Evolutionary conservation across 2,888 invertebrate species (phyloP).

Genomic region (Deroplatys truncata): DNA sequence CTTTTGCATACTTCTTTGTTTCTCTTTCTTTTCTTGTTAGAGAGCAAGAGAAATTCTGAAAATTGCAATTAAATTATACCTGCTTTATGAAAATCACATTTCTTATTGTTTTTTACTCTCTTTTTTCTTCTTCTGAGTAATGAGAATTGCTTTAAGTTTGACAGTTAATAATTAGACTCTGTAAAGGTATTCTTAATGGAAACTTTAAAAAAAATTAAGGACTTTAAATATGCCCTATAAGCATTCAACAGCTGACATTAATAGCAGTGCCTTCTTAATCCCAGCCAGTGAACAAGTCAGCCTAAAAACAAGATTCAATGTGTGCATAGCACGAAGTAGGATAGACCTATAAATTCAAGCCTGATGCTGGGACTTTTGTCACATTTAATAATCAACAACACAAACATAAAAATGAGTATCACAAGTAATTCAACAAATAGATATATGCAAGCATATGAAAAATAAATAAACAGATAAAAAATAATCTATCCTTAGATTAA

Average conservation of each 20-base stretch:
- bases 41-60: neutral
- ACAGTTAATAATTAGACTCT: neutral
- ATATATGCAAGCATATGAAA: neutral
- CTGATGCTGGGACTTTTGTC: neutral
- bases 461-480: neutral
- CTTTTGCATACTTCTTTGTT: neutral
- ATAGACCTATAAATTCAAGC: too few species aligned
- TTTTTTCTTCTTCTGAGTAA: neutral
- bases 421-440: neutral
- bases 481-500: neutral
- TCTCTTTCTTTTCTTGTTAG: neutral
- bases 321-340: neutral
- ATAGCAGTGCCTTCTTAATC: neutral
- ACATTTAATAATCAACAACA: neutral
- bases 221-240: neutral
- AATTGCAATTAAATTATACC: neutral
- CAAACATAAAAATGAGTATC: neutral
- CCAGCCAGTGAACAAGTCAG: neutral
- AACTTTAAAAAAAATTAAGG: neutral
- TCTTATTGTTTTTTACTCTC: neutral
- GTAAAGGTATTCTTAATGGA: neutral
- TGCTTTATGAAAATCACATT: neutral
- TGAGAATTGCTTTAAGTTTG: neutral
- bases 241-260: neutral
- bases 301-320: neutral